Percentiles rank a stretch among this genome's conserved stretches.
Conservation (phyloP, 2,113 vertebrate species). For the Ariopsis seemanni region DNA sequence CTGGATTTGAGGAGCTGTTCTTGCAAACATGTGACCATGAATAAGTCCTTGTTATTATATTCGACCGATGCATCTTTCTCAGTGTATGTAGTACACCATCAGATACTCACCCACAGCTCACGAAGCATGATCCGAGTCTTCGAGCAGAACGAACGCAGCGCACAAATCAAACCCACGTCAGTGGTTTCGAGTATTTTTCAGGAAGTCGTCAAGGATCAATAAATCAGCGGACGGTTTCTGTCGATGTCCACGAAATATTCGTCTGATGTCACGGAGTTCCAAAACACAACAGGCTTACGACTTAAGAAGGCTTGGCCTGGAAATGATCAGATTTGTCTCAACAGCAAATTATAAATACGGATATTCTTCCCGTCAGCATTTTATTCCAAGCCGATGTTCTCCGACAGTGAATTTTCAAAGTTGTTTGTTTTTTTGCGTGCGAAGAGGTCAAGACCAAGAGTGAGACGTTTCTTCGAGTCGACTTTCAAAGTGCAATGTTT, state of each 20-base stretch:
- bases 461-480: not conserved
- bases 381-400: not conserved
- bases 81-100: not conserved
- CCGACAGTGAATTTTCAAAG: not conserved
- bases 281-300: not conserved
- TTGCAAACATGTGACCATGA: not conserved
- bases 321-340: not conserved
- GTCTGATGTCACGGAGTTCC: not conserved
- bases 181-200: not conserved
- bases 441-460: not conserved
- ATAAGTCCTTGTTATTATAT: not conserved
- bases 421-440: not conserved
- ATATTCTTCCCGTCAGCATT: not conserved
- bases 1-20: too few species aligned
- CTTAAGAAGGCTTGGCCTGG: not conserved
- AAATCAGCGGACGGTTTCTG: not conserved
- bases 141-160: not conserved
- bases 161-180: not conserved
- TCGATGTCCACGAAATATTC: not conserved
- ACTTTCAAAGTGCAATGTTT: not conserved
- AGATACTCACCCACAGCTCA: not conserved
- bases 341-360: not conserved
- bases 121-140: not conserved
- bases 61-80: not conserved
- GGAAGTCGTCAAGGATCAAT: not conserved